Conservation (phyloP, 2,888 invertebrate species). For the Drosophila limbata region DNA sequence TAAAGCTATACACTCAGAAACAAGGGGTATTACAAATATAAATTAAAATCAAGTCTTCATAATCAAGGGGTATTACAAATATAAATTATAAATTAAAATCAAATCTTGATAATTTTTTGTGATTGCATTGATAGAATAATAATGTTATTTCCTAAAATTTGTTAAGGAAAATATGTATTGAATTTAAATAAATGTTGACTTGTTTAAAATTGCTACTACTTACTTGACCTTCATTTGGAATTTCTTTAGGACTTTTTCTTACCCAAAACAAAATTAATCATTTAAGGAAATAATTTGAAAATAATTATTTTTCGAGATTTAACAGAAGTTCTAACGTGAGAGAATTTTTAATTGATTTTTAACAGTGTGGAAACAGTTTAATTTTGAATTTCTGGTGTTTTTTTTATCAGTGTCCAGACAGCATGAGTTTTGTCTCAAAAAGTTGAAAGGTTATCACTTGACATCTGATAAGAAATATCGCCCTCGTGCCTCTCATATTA, state of each 20-base stretch:
- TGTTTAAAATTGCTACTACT: too few species aligned
- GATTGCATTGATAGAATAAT: neutral
- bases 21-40: neutral
- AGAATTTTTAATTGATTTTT: neutral
- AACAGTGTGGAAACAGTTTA: neutral
- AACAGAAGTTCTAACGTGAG: too few species aligned
- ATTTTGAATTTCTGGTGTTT: neutral
- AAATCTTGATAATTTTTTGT: neutral
- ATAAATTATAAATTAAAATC: neutral
- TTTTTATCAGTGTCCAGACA: neutral
- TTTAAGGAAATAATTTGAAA: too few species aligned
- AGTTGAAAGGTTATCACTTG: neutral
- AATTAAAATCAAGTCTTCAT: neutral
- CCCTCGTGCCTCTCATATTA: neutral
- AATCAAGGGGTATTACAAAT: neutral
- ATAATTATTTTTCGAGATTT: too few species aligned
- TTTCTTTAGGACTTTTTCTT: too few species aligned
- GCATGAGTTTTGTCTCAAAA: neutral
- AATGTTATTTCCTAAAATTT: neutral
- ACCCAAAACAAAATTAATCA: too few species aligned
- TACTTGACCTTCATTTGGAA: too few species aligned
- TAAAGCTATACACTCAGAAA: slow-evolving; percentile 4
- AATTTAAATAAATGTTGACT: too few species aligned
- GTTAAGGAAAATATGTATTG: too few species aligned
- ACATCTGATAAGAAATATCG: neutral